phyloP scores from a whole-genome alignment of 2,113 vertebrate genomes.

The Bolborhynchus lineola region DNA sequence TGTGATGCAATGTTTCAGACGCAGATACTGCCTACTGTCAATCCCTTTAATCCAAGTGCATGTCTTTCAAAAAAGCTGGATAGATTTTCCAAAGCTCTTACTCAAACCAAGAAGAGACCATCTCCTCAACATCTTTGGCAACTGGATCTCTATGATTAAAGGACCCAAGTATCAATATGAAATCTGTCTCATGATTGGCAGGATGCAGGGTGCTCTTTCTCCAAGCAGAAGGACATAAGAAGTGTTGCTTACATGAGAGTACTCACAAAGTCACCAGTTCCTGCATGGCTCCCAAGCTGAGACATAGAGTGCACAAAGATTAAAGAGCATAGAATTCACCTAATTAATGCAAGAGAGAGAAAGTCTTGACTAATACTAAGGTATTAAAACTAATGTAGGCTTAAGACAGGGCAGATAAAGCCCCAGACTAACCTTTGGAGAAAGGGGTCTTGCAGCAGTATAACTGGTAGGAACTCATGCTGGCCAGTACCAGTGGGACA shows the following conservation, averaged over 20 bases:
- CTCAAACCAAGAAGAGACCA: not conserved
- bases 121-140: not conserved
- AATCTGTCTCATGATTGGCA: not conserved
- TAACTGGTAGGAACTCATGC: not conserved
- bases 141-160: not conserved
- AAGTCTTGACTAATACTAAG: not conserved
- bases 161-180: rapidly evolving
- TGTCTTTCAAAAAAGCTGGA: not conserved
- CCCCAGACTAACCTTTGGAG: not conserved
- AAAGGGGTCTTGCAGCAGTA: not conserved
- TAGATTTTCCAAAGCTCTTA: not conserved
- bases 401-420: not conserved
- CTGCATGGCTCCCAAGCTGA: not conserved
- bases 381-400: not conserved
- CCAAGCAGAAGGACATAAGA: not conserved
- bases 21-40: not conserved
- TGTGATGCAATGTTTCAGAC: not conserved
- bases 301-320: not conserved
- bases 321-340: not conserved
- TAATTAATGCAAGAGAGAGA: not conserved
- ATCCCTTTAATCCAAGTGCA: not conserved
- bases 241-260: not conserved
- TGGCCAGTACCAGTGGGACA: not conserved
- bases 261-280: not conserved
- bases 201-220: not conserved